Base-by-base conservation (phyloP, 1,140 invertebrate species). In the Trachelipus rathkii region DNA sequence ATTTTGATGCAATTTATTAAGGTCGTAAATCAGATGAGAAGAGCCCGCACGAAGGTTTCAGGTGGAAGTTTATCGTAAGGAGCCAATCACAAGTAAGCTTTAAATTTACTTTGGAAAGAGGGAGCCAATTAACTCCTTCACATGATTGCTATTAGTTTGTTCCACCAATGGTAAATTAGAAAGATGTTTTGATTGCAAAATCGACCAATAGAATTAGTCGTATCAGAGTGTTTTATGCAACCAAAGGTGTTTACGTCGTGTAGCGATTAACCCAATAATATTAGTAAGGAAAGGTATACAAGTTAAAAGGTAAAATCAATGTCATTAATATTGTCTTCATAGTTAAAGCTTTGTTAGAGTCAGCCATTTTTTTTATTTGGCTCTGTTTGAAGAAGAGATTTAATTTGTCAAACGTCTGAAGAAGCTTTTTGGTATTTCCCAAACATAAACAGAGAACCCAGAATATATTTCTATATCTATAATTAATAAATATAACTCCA, bases 1-100 rank as follows among this genome's bases (percentile, higher is more conserved):
- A 60, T 60, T 60, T 60, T 60, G 50, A 60, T 60, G 50, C 50
- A 60, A 60, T 60, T 60, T 60, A 60, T 60, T 60, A 19, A 60
- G 50, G 50, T 60, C 50, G 50, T 60, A 60, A 60, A 60, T 60
- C 50, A 60, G 11, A 19, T 15, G 50, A 60, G 50, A 60, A 60
- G 50, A 60, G 50, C 50, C 19, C 50, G 50, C 50, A 60, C 50
- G 50, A 60, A 60, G 50, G 11, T 60, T 60, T 60, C 50, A 60
- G 50, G 50, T 60, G 50, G 50, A 60, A 60, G 50, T 19, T 19
- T 60, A 19, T 19, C 50, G 50, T 60, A 60, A 13, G 33, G 11
- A 13, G 50, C 50, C 50, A 60, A 60, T 60, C 50, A 19, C 50
- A 19, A 8, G 11, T 19, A 13, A 13, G 50, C 50, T 60, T 60